Conservation (phyloP, 2,888 invertebrate genomes). For the Synanthedon tipuliformis region DNA sequence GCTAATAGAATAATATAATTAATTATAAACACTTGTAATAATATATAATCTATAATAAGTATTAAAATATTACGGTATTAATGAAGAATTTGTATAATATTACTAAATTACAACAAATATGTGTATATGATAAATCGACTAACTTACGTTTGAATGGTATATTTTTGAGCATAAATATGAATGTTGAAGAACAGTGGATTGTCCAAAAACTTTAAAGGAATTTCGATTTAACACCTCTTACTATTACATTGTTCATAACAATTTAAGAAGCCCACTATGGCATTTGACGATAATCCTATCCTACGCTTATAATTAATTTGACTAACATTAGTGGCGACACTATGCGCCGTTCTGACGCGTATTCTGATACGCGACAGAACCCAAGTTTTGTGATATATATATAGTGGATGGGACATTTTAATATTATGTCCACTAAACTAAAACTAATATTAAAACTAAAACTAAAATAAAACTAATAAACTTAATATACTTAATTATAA, state of each 20-base stretch:
- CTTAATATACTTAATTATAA: no score
- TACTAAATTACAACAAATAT: constrained; percentile 33
- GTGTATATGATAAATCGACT: constrained; percentile 6
- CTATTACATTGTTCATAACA: not conserved
- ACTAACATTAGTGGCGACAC: no score
- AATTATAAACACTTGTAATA: constrained; percentile 34
- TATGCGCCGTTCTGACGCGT: no score
- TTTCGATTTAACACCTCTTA: not conserved
- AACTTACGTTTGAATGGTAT: not conserved
- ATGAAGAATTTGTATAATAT: constrained; percentile 44
- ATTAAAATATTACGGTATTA: constrained; percentile 31
- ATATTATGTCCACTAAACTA: no score
- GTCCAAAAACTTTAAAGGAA: not conserved
- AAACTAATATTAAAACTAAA: no score
- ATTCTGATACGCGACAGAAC: no score
- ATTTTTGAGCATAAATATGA: not conserved
- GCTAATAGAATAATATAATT: constrained; percentile 22
- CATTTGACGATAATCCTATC: no score
- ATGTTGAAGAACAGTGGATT: not conserved
- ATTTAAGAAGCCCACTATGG: no score
- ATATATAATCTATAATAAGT: constrained; percentile 15
- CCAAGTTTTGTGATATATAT: no score
- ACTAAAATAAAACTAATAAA: no score
- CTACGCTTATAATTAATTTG: no score
- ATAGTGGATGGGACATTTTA: no score